Percentiles rank a stretch among this genome's conserved stretches.
Conservation (phyloP, 2,888 invertebrate species). For the Cyaniris semiargus region DNA sequence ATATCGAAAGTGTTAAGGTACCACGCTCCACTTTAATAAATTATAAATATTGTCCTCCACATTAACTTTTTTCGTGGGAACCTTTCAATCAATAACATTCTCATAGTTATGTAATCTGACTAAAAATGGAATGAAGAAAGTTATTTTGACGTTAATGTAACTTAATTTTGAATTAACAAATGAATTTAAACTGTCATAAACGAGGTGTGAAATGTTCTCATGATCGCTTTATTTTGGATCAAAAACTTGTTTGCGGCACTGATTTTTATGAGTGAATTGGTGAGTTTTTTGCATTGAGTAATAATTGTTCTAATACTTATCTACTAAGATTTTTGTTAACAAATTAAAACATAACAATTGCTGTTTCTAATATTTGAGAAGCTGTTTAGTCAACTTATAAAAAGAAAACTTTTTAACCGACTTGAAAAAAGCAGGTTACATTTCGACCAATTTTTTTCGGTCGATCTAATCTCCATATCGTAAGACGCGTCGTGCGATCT, state of each 20-base stretch:
- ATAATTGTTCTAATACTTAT: too few relatives aligned
- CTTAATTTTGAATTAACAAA: not conserved
- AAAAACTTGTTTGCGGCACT: not conserved
- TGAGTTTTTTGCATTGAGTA: not conserved
- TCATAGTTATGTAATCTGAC: not conserved
- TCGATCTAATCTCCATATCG: conserved; percentile 47
- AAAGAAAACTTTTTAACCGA: not conserved
- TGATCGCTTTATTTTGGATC: not conserved
- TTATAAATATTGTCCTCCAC: not conserved
- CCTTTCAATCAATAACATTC: conserved; percentile 1
- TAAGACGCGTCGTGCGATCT: conserved; percentile 56
- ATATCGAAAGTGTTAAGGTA: not conserved
- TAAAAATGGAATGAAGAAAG: not conserved
- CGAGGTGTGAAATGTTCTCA: not conserved
- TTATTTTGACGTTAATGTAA: not conserved
- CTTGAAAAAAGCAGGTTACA: not conserved
- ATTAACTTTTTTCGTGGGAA: not conserved
- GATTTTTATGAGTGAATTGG: not conserved
- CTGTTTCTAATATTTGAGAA: not conserved
- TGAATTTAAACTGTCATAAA: not conserved
- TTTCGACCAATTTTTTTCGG: not conserved
- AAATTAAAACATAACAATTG: too few relatives aligned
- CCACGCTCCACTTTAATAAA: conserved; percentile 10
- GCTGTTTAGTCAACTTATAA: not conserved
- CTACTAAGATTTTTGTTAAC: too few relatives aligned